A percentile compares a stretch with the other conserved stretches of the same genome.
Conservation (phyloP, 2,888 invertebrate genomes). For the Apodemia mormo region DNA sequence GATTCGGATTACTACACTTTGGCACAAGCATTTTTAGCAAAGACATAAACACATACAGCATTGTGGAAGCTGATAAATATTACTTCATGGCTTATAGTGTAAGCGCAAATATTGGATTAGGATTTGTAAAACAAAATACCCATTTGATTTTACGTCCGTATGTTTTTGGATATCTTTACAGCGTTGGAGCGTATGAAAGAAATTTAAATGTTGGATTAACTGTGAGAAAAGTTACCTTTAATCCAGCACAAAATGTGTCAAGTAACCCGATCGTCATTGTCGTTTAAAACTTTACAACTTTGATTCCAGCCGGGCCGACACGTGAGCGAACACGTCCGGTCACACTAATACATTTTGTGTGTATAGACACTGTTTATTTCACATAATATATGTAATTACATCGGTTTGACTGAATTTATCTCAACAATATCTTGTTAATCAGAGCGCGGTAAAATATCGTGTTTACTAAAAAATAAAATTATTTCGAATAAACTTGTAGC, state of each 20-base stretch:
- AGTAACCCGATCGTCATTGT: background rate
- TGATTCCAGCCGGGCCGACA: no score
- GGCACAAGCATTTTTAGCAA: background rate
- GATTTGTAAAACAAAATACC: background rate
- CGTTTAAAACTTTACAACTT: background rate
- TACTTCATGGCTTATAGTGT: background rate
- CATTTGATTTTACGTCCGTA: background rate
- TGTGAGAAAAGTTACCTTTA: background rate
- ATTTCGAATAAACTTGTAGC: no score
- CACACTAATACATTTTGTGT: no score
- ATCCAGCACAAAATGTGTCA: background rate
- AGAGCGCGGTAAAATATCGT: no score
- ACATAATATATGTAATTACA: no score
- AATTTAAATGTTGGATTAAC: background rate
- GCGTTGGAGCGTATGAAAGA: slow-evolving; percentile 2
- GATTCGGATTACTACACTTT: background rate
- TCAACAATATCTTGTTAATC: no score
- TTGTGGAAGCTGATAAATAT: background rate
- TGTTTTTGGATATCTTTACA: background rate
- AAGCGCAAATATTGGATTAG: background rate
- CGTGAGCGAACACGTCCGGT: no score
- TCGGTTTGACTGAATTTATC: no score
- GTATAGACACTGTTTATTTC: no score
- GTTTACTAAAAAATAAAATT: no score
- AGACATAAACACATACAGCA: background rate